phyloP scores from a whole-genome alignment of 2,797 vertebrate species.

The Cyprinodon diabolis region DNA sequence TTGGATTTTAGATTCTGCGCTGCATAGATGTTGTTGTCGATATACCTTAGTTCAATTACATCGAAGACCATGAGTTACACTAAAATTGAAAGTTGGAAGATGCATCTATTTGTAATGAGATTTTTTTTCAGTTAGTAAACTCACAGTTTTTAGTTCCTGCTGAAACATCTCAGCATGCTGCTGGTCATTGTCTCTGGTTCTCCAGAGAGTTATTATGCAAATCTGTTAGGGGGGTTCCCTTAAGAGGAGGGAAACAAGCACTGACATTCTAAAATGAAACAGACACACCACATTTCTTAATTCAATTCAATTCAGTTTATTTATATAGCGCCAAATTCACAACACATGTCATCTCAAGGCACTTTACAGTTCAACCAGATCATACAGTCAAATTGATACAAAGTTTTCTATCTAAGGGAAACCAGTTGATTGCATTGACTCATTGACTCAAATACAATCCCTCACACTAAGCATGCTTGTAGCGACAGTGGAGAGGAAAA shows the following conservation, averaged over 20 bases:
- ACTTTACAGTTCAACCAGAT: too few relatives aligned
- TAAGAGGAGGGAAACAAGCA: slow-evolving; percentile 16
- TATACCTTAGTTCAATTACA: slow-evolving; percentile 4
- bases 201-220: slow-evolving; percentile 16
- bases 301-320: too few relatives aligned
- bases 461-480: too few relatives aligned
- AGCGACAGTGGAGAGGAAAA: too few relatives aligned
- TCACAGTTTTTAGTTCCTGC: slow-evolving; percentile 9
- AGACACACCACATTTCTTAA: neutral
- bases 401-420: too few relatives aligned
- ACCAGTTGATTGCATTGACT: too few relatives aligned
- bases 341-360: too few relatives aligned
- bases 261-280: slow-evolving; percentile 3
- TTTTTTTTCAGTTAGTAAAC: slow-evolving; percentile 1
- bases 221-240: neutral
- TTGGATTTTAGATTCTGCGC: too few relatives aligned
- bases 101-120: slow-evolving; percentile 31
- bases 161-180: neutral
- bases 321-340: too few relatives aligned
- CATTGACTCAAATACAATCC: too few relatives aligned
- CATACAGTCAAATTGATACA: too few relatives aligned
- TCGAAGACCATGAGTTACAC: slow-evolving; percentile 9
- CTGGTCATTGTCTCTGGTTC: neutral
- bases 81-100: slow-evolving; percentile 18
- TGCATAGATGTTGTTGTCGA: too few relatives aligned